A percentile compares a stretch with the other conserved stretches of the same genome.
Conservation (phyloP, 2,113 vertebrate species). For the Abramis brama region DNA sequence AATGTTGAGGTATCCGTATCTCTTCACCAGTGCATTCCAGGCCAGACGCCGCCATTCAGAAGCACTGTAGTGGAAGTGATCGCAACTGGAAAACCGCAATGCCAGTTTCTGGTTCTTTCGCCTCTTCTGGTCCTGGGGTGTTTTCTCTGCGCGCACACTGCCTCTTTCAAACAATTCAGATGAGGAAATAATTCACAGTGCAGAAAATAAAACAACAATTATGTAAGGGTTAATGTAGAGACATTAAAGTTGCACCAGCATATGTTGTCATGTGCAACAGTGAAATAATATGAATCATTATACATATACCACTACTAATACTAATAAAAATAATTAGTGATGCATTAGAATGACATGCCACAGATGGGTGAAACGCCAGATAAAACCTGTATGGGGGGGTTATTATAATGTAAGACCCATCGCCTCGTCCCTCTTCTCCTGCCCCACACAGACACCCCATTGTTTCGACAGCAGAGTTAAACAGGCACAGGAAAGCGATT, state of each 20-base stretch:
- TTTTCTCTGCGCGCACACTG: not conserved
- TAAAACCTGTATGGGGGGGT: conserved; percentile 52
- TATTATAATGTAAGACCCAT: conserved; percentile 47
- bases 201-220: not conserved
- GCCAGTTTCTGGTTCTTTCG: conserved; percentile 54
- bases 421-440: conserved; percentile 33
- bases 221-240: not conserved
- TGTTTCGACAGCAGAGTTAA: conserved; percentile 70
- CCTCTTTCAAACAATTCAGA: not conserved
- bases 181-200: not conserved
- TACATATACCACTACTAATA: no score
- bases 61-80: conserved; percentile 63
- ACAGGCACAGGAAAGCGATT: conserved; percentile 66
- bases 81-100: conserved; percentile 55
- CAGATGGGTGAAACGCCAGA: conserved; percentile 46
- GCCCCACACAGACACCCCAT: conserved; percentile 72
- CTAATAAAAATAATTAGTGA: no score
- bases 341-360: not conserved
- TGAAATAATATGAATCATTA: no score
- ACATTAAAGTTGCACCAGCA: not conserved
- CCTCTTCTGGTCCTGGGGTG: conserved; percentile 48
- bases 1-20: not conserved
- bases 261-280: no score
- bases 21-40: conserved; percentile 55
- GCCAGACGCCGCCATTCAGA: conserved; percentile 52